Evolutionary conservation across 2,888 invertebrate species (phyloP), one percentile per base, ranked within the genome.

Genomic region (Argyresthia goedartella): DNA sequence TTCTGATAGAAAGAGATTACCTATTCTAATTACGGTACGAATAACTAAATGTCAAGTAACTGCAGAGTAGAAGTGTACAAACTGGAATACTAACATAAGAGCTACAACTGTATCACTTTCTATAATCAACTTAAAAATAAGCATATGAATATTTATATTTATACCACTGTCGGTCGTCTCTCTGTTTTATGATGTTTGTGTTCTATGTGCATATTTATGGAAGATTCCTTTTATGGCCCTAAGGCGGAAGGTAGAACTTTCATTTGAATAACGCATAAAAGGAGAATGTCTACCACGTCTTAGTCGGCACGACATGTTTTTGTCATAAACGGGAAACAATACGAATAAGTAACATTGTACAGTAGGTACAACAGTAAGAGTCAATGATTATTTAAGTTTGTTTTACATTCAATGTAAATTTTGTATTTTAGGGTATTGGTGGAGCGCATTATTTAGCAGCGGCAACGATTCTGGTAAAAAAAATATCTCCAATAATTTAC

Each of bases 221-320:
- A 65, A 64, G 60, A 65, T 63, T 61, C 64, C 63, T 69, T 67
- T 73, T 72, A 72, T 60, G 66, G 63, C 61, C 63, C 61, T 59
- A 62, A 69, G 66, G 61, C 59, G 60, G 60, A 63, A 66, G 63
- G 61, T 59, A 63, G 57, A 61, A 62, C 58, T 60, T 65, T 63
- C 64, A 72, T 74, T 74, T 73, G 70, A 74, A 74, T 74, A 72
- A 67, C 58, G 64, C 66, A 69, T 73, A 70, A 69, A 68, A 66
- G 59, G 59, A 57, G 61, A 64, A 65, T 41, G 41, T n/a, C 49
- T 13, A 33, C 25, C 16, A 36, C 42, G 42, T 49, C 25, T 36
- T 13, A 36, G 48, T 14, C 39, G 10, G 36, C 48, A 48, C 36
- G 48, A 48, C 35, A 48, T 48, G 48, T 14, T 34, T 47, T 34